phyloP scores from a whole-genome alignment of 1,140 invertebrate species.

The Drosophila serrata region DNA sequence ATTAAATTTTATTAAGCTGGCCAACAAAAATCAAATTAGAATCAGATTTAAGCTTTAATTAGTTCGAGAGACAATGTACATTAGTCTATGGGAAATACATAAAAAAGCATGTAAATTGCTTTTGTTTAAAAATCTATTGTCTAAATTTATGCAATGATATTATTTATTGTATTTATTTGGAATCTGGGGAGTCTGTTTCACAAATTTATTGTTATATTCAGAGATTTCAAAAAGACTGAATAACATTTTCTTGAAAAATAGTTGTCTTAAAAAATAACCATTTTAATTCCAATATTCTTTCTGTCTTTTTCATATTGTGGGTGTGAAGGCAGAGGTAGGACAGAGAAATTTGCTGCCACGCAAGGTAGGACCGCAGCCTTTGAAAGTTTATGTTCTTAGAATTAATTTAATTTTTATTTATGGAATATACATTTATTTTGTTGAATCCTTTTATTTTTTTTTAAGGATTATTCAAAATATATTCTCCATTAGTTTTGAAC shows the following conservation, averaged over 20 bases:
- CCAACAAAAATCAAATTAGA: background rate
- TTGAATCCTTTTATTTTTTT: background rate
- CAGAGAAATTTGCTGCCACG: background rate
- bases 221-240: background rate
- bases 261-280: too few species aligned
- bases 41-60: background rate
- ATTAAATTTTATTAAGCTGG: slow-evolving; percentile 10
- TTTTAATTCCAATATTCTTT: background rate
- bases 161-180: too few species aligned
- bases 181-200: too few species aligned
- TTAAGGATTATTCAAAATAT: background rate
- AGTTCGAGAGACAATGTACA: background rate
- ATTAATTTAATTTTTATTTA: background rate
- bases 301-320: background rate
- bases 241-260: too few species aligned
- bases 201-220: background rate
- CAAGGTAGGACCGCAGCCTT: too few species aligned
- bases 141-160: background rate
- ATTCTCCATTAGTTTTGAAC: background rate
- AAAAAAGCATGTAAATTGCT: background rate
- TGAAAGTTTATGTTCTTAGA: too few species aligned
- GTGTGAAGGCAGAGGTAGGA: background rate
- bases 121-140: background rate
- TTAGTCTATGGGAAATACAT: background rate
- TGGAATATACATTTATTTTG: background rate